A percentile compares a stretch with the other conserved stretches of the same genome.
Conservation (phyloP, 92 coral and sea anemone genomes). For the Porites cylindrica region DNA sequence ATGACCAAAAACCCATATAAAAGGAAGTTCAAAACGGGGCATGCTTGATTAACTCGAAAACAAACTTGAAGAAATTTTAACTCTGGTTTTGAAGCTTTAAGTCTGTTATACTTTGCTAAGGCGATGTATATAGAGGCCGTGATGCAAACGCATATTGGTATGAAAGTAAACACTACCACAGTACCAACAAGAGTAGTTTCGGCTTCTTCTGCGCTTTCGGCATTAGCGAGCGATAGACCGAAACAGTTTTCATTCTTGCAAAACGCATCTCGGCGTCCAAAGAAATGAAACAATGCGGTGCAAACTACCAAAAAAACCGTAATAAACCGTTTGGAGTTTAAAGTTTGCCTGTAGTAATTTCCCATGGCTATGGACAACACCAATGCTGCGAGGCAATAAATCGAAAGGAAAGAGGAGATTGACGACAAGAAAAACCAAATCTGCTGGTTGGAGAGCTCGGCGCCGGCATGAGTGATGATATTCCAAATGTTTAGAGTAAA, state of each 20-base stretch:
- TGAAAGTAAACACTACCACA: neutral
- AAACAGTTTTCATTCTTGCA: slow-evolving; percentile 10
- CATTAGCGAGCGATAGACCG: neutral
- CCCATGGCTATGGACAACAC: slow-evolving; percentile 13
- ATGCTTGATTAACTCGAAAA: neutral
- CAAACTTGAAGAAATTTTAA: neutral
- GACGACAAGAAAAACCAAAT: slow-evolving; percentile 10
- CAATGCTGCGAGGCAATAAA: neutral
- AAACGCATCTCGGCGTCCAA: neutral
- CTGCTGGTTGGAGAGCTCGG: slow-evolving; percentile 5
- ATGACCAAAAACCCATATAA: slow-evolving; percentile 6
- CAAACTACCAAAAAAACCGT: neutral
- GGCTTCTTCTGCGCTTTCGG: neutral
- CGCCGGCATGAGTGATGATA: slow-evolving; percentile 12
- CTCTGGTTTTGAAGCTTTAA: neutral
- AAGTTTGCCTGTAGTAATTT: neutral
- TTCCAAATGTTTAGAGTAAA: slow-evolving; percentile 5
- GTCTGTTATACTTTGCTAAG: neutral
- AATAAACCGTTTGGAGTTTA: slow-evolving; percentile 3
- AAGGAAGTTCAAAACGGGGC: neutral
- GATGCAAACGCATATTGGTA: neutral
- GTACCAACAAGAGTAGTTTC: neutral
- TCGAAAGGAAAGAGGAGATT: neutral
- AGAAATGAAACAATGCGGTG: neutral
- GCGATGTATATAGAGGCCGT: slow-evolving; percentile 3